Conservation (phyloP, 2,113 vertebrate genomes). For the Triplophysa tibetana region DNA sequence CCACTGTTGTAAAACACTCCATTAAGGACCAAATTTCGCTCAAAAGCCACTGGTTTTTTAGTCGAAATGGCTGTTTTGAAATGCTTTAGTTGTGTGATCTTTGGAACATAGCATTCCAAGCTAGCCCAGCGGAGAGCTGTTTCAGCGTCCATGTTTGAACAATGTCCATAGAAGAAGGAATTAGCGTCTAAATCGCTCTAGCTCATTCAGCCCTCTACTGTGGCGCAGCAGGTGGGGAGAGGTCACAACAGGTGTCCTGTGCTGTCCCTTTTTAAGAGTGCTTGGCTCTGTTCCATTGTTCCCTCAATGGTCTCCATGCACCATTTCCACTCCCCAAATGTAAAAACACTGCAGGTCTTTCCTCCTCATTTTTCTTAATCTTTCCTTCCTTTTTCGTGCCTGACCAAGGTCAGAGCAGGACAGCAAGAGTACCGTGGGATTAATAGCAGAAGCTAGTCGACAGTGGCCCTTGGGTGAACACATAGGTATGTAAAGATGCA, state of each 20-base stretch:
- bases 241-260: slow-evolving; percentile 69
- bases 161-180: slow-evolving; percentile 40
- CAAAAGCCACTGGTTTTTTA: slow-evolving; percentile 25
- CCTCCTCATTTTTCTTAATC: slow-evolving; percentile 46
- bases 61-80: slow-evolving; percentile 21
- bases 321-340: slow-evolving; percentile 73
- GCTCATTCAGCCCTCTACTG: slow-evolving; percentile 59
- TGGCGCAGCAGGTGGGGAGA: slow-evolving; percentile 51
- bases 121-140: slow-evolving; percentile 9
- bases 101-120: slow-evolving; percentile 16
- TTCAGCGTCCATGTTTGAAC: slow-evolving; percentile 26
- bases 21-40: neutral
- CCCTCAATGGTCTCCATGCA: slow-evolving; percentile 68
- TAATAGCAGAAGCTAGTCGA: neutral
- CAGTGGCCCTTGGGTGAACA: neutral
- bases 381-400: slow-evolving; percentile 1
- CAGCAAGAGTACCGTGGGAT: neutral
- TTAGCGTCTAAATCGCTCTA: slow-evolving; percentile 46
- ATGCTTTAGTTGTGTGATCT: neutral
- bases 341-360: slow-evolving; percentile 61
- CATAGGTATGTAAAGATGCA: neutral
- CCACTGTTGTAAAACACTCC: neutral
- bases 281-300: slow-evolving; percentile 63
- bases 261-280: slow-evolving; percentile 52
- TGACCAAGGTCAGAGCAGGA: slow-evolving; percentile 29